Evolutionary conservation across 2,888 invertebrate species (phyloP).

Genomic region (Ecdyonurus torrentis): DNA sequence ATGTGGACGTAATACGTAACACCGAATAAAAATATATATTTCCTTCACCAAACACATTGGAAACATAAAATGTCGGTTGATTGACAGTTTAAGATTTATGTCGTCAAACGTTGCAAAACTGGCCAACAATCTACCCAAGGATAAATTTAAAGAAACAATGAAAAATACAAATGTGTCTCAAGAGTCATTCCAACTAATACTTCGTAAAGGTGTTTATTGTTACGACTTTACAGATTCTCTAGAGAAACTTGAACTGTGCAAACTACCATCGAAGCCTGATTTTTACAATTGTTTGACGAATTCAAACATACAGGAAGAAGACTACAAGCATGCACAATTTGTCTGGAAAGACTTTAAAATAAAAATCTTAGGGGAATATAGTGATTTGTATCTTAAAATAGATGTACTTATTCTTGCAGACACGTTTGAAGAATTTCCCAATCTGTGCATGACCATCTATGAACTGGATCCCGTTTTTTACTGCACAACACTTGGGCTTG

Average conservation of each 20-base stretch:
- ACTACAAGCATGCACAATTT: conserved; percentile 14
- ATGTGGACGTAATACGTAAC: neutral
- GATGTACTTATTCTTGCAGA: conserved; percentile 7
- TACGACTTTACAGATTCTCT: neutral
- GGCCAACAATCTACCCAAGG: neutral
- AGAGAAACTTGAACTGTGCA: neutral
- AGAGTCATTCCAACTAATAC: neutral
- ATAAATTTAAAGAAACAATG: neutral
- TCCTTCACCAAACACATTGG: neutral
- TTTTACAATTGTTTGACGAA: conserved; percentile 12
- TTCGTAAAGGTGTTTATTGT: neutral
- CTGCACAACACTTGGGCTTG: neutral
- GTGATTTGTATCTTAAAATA: neutral
- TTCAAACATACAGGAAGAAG: conserved; percentile 11
- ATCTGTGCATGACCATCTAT: neutral
- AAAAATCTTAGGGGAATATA: conserved; percentile 3
- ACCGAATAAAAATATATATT: neutral
- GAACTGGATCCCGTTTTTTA: neutral
- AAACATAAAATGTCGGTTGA: neutral
- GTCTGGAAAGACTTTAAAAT: conserved; percentile 15
- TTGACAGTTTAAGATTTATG: neutral
- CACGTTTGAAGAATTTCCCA: conserved; percentile 8
- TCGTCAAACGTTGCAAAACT: neutral
- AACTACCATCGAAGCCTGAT: conserved; percentile 11
- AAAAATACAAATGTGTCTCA: neutral